phyloP scores from a whole-genome alignment of 2,113 vertebrate species.

The Tamias sibiricus region DNA sequence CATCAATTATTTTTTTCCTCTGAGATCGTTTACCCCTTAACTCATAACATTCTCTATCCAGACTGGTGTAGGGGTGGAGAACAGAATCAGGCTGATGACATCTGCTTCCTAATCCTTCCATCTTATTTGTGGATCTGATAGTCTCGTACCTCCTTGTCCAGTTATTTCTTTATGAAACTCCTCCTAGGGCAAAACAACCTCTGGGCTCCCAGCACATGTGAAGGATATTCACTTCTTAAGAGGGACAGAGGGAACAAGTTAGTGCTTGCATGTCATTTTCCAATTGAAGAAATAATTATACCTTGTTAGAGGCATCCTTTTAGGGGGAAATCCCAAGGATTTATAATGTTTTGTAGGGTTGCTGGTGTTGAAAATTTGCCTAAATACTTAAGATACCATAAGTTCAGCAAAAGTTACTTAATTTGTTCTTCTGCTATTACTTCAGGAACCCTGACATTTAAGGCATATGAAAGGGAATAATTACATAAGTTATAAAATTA shows the following conservation, averaged over 20 bases:
- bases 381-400: conserved; percentile 23
- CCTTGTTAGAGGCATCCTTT: not conserved
- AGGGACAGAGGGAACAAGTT: not conserved
- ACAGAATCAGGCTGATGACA: not conserved
- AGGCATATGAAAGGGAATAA: conserved; percentile 68
- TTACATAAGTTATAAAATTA: conserved; percentile 79
- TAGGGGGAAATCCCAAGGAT: not conserved
- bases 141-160: not conserved
- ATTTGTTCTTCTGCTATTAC: conserved; percentile 59
- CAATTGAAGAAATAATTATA: not conserved
- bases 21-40: not conserved
- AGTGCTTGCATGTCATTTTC: not conserved
- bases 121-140: not conserved
- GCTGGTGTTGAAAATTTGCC: conserved; percentile 36
- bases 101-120: not conserved
- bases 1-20: not conserved
- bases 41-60: conserved; percentile 7
- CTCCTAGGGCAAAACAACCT: not conserved
- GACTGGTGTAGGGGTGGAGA: not conserved
- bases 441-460: conserved; percentile 76
- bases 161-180: not conserved
- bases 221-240: not conserved
- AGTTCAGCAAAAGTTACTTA: conserved; percentile 65
- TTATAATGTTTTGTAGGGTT: not conserved
- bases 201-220: not conserved